Percentiles rank a stretch among this genome's conserved stretches.
These are phyloP conservation scores for Andricus grossulariae DNA, from an alignment of 1,140 invertebrate genomes.

Conservation along the genomic window DNA sequence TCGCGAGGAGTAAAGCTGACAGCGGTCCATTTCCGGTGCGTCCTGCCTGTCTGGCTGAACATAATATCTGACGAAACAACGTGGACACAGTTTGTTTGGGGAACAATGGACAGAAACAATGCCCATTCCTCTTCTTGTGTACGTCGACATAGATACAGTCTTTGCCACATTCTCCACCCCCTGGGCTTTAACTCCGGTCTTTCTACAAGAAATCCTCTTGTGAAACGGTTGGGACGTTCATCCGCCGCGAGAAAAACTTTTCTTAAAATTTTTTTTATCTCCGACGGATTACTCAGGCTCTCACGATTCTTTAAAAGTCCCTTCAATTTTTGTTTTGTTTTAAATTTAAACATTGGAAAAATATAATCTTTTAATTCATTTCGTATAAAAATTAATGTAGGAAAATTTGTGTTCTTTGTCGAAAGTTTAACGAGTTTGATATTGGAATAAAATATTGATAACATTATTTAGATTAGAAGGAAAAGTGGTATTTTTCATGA, in stretches of 20 bases:
- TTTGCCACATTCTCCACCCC: slow-evolving; percentile 8
- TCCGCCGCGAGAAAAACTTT: not conserved
- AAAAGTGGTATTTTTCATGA: not conserved
- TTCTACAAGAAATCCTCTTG: slow-evolving; percentile 30
- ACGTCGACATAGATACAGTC: slow-evolving; percentile 7
- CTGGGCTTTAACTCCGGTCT: not conserved
- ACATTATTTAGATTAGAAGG: not conserved
- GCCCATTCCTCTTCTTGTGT: slow-evolving; percentile 58
- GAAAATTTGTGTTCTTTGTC: too few species aligned
- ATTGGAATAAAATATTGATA: not conserved
- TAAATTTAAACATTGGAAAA: too few species aligned
- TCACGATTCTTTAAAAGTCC: not conserved
- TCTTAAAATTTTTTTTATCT: not conserved
- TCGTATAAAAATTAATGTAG: too few species aligned
- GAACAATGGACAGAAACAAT: slow-evolving; percentile 75
- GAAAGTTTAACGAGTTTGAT: too few species aligned
- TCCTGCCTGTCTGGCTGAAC: slow-evolving; percentile 70
- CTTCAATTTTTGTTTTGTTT: not conserved
- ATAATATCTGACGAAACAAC: slow-evolving; percentile 74
- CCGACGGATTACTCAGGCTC: not conserved
- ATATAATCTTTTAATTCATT: too few species aligned
- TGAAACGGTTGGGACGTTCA: not conserved
- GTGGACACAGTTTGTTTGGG: slow-evolving; percentile 74
- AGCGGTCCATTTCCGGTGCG: slow-evolving; percentile 75
- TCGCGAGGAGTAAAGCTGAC: slow-evolving; percentile 74